Base-by-base conservation (phyloP, 2,113 vertebrate genomes). In the Petrocephalus zakoni region DNA sequence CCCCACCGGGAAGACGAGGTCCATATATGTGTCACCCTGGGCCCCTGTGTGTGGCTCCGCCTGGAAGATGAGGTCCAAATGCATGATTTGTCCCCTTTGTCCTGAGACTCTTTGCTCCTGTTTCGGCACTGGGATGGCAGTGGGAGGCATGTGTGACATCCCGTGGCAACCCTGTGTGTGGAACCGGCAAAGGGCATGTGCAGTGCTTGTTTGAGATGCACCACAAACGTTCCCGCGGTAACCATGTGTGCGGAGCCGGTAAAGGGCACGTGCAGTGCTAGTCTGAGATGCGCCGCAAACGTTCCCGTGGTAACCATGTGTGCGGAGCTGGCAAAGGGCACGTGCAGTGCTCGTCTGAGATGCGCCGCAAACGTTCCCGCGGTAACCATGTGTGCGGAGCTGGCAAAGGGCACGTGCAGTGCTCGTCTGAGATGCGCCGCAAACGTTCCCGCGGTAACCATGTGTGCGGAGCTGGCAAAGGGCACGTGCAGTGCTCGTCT, bases 31-130 rank as follows among this genome's bases (percentile, higher is more conserved):
- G 42, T 42, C 42, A 42, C 1, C 42, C 42, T 3, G 42, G 72
- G 34, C 34, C 29, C 34, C 72, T 42, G 17, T 34, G 2, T 78
- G 72, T 78, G 13, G 4, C 72, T 4, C 29, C 2, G 15, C 29
- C 72, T 19, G 5, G 72, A 78, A 25, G 13, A 78, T 34, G 17
- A 2, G 1, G 68, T 29, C 15, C 34, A 75, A 29, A 75, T 75
- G 15, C 72, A n/a, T 68, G 55, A 72, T 85, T 85, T 25, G 51
- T 88, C 56, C 68, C 13, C 46, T 83, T 88, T 47, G 25, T 81
- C 19, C 72, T 29, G 52, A 51, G 87, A 75, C 49, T 84, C 87
- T 47, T 11, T 11, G 22, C 49, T 68, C 34, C 22, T 56, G 13
- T 11, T 11, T 51, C 15, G 2, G 42, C 29, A 34, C 56, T 22